Base-by-base conservation (phyloP, 1,140 invertebrate species). In the Andrena cerasifolii region DNA sequence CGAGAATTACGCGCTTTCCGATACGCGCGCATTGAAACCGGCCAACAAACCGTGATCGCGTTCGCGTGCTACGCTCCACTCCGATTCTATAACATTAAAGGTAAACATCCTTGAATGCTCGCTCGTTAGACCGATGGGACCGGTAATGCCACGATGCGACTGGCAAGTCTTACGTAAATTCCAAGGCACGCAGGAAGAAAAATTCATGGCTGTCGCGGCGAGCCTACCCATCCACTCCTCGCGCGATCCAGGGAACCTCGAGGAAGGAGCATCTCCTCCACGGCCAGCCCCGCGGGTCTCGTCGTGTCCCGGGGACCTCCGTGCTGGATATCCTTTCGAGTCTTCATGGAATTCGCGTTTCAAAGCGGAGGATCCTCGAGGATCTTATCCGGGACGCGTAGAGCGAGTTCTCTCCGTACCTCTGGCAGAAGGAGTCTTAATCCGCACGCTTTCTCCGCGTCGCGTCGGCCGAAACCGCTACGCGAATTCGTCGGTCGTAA, bases 91-190 rank as follows among this genome's bases (percentile, higher is more conserved):
- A 88, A 92, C 87, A 91, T 91, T 88, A 89, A 83, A 90, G 86
- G 83, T 87, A 91, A 91, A 91, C 87, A 91, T 90, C 90, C 88
- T 90, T 90, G 89, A 89, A 86, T 80, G 83, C 77, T 86, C 83
- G 33, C 86, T 87, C 89, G 91, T 92, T 91, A 91, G 85, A 88
- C 83, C 90, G 88, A 89, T 90, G 84, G 86, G 76, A 84, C 78
- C 31, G 33, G 70, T 68, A 91, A 91, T 90, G 87, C 88, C 80
- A 89, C 81, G 80, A 76, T 89, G 63, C 71, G 59, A 58, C 77
- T 21, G 70, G 78, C 73, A 71, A 72, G 82, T 85, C 89, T 92
- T 91, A 91, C 90, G 90, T 91, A 90, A 91, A 91, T 91, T 91
- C 86, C 84, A 87, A 88, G 83, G 78, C 83, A 90, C 85, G 86